Evolutionary conservation across 2,797 vertebrate genomes (phyloP), one percentile per base, ranked within the genome.

Genomic region (Epinephelus awoara): DNA sequence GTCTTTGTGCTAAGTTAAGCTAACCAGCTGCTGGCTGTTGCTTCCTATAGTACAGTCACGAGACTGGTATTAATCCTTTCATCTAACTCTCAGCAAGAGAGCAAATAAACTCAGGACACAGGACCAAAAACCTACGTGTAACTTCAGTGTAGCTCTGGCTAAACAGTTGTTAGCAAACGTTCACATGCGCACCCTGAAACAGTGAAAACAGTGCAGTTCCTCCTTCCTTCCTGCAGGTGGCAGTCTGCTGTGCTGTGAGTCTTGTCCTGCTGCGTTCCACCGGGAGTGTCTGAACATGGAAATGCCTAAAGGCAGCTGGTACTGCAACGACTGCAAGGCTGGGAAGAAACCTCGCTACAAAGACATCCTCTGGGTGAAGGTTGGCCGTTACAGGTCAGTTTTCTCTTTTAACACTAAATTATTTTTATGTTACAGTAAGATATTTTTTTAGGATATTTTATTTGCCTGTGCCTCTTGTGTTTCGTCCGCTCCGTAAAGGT

Each of bases 281-380:
- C 95, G 97, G 8, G 98, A 99, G 93, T 99, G 98, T 95, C 95
- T 99, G 86, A 98, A 97, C 89, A 99, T 99, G 47, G 98, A 99
- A 83, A 99, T 99, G 95, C 98, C 98, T 6, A 98, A 98, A 92
- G 98, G 98, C 83, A 99, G 96, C 93, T 99, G 98, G 98, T 99
- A 95, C 93, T 99, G 98, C 92, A 99, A 99, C 51, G 98, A 99
- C 90, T 99, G 98, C 91, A 97, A 97, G 83, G 97, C 98, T 17
- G 98, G 98, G 85, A 99, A 97, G 94, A 99, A 97, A 77, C 98
- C 98, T 23, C 98, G 96, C 89, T 98, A 96, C 92, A 97, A 97
- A 88, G 98, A 99, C 92, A 96, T 99, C 82, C 96, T 99, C 56
- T 99, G 98, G 98, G 98, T 99, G 72, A 99, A 99, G 94, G 98